phyloP scores from a whole-genome alignment of 2,113 vertebrate genomes.

The Salvelinus alpinus region DNA sequence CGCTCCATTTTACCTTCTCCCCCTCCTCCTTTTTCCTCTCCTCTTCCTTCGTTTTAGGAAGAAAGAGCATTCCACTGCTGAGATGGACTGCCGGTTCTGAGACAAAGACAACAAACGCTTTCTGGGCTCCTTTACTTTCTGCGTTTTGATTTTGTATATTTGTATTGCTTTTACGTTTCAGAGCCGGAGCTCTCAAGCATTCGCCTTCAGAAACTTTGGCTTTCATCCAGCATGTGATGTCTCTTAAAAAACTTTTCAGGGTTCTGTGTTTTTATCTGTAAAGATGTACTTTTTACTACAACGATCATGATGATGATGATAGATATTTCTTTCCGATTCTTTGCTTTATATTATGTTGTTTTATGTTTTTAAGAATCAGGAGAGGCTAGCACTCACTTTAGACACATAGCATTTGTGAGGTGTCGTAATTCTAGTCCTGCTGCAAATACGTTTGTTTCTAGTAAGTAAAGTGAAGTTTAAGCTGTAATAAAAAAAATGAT shows the following conservation, averaged over 20 bases:
- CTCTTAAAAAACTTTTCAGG: slow-evolving; percentile 2
- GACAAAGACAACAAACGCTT: not conserved
- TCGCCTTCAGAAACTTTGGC: not conserved
- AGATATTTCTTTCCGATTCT: not conserved
- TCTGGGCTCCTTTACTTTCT: not conserved
- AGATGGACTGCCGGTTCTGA: not conserved
- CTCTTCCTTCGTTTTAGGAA: not conserved
- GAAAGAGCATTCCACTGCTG: slow-evolving; percentile 1
- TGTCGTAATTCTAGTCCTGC: not conserved
- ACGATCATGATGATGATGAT: not conserved
- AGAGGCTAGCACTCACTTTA: not conserved
- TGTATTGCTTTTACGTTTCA: not conserved
- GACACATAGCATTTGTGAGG: not conserved
- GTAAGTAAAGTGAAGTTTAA: not conserved
- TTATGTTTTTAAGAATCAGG: not conserved
- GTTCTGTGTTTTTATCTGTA: slow-evolving; percentile 9
- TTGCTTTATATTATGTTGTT: not conserved
- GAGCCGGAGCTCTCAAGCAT: not conserved
- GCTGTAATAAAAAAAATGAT: not conserved
- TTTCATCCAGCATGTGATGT: not conserved
- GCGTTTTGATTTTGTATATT: not conserved
- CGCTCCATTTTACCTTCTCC: not conserved
- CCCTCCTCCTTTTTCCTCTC: not conserved
- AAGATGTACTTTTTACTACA: slow-evolving; percentile 4
- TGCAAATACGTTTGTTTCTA: not conserved